Evolutionary conservation across 2,888 invertebrate genomes (phyloP), one percentile per base, ranked within the genome.

Genomic region (Dynastes grantii): DNA sequence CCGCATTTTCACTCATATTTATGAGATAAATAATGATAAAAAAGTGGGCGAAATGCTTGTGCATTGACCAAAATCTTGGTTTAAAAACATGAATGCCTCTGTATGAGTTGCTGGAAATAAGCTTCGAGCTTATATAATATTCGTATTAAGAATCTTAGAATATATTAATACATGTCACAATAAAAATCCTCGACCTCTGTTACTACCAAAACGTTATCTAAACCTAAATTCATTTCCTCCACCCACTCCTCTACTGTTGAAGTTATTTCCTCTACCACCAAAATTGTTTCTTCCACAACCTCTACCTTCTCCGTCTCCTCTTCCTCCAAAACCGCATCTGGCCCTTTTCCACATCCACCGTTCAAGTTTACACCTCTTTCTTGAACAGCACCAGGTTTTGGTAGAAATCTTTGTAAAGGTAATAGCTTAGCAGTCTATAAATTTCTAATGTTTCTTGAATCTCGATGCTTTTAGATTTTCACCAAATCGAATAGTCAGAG

Each of bases 371-470:
- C 91, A 2, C 92, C 91, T 85, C 92, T 92, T 80, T 90, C 90
- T 81, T 89, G 88, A 40, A 89, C 89, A 61, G 90, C 91, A 29
- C 94, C 93, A 1, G 94, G 91, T 87, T 92, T 93, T 0, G 96
- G 96, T 63, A 97, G 90, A 89, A 98, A 98, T 87, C 97, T 92
- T 85, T 94, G 93, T 80, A 99, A 89, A 0, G 99, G 98, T 82
- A 99, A 89, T 76, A 99, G 88, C 88, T 98, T 99, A 11, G 93
- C 94, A 0, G 99, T 99, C 98, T 85, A 99, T 98, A 86, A 99
- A 91, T 92, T 94, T 95, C 87, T 96, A 94, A 16, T 95, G 92
- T 32, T 92, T 92, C 83, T 95, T 93, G 87, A 99, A 98, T 86
- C 98, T 98, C 63, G 92, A 91, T 0, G 98, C 96, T 87, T 97